A percentile compares a stretch with the other conserved stretches of the same genome.
Conservation (phyloP, 2,113 vertebrate genomes). For the Neodontobutis hainanensis region DNA sequence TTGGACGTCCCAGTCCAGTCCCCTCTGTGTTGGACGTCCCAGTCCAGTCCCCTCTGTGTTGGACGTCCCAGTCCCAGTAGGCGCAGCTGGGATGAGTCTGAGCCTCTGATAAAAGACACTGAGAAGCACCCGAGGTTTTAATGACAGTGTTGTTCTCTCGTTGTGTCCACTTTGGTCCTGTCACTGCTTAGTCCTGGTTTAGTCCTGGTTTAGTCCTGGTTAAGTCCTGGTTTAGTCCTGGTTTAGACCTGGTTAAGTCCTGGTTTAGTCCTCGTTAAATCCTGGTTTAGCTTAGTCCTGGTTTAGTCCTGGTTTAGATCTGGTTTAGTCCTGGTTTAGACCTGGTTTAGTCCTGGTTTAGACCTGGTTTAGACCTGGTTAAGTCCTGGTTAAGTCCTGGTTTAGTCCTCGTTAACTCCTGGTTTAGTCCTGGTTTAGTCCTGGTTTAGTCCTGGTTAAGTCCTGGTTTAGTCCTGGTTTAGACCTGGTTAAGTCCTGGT, state of each 20-base stretch:
- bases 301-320: background rate
- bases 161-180: too few species aligned
- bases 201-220: background rate
- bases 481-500: background rate
- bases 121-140: too few species aligned
- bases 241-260: background rate
- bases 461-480: background rate
- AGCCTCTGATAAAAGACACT: too few species aligned
- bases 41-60: too few species aligned
- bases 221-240: background rate
- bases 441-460: background rate
- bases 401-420: background rate
- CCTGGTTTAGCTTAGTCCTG: too few species aligned
- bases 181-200: too few species aligned
- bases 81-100: too few species aligned
- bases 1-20: too few species aligned
- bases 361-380: background rate
- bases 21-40: too few species aligned
- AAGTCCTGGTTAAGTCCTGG: background rate
- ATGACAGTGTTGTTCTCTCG: too few species aligned
- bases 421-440: background rate
- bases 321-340: background rate
- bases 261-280: background rate
- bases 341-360: background rate
- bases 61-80: too few species aligned